Conservation (phyloP, 2,888 invertebrate genomes). For the Poecilus cupreus region DNA sequence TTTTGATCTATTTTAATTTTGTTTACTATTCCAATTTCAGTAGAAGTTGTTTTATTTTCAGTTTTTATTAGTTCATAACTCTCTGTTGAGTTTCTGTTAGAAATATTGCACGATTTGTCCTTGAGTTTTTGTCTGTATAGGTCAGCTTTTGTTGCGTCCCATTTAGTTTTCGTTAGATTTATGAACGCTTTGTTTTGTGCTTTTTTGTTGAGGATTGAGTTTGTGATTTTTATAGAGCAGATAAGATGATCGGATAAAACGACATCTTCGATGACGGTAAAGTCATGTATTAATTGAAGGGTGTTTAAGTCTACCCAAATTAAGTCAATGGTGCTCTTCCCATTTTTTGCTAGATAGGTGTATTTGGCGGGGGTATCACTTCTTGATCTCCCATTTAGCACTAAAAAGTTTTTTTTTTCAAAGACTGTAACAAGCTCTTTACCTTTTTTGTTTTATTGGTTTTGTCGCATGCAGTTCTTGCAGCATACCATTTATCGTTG, state of each 20-base stretch:
- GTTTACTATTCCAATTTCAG: background rate
- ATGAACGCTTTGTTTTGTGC: background rate
- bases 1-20: conserved; percentile 1
- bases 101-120: background rate
- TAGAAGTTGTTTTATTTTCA: background rate
- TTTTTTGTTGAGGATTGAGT: background rate
- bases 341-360: background rate
- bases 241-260: background rate
- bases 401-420: conserved; percentile 9
- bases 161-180: background rate
- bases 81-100: background rate
- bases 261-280: background rate
- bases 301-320: background rate
- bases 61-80: background rate
- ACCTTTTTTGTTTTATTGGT: conserved; percentile 16
- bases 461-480: background rate
- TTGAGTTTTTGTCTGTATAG: no score
- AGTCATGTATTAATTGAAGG: background rate
- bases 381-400: conserved; percentile 2
- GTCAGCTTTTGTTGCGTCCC: background rate
- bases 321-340: conserved; percentile 8
- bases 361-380: background rate
- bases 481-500: background rate
- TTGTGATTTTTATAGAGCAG: background rate
- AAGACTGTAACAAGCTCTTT: background rate